phyloP scores from a whole-genome alignment of 2,888 invertebrate species.

The Tortricodes alternella region DNA sequence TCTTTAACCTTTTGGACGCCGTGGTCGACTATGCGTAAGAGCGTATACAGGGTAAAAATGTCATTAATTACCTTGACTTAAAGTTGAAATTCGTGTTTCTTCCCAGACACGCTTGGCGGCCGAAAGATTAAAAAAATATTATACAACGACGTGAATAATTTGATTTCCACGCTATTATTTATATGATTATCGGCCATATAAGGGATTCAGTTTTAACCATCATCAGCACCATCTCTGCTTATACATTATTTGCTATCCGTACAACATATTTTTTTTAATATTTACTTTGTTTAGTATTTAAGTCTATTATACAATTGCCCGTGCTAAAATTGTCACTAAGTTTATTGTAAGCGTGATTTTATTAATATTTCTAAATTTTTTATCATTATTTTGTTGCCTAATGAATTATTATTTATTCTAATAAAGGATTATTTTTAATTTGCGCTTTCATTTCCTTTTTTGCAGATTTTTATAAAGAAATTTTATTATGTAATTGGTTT shows the following conservation, averaged over 20 bases:
- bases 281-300: constrained; percentile 4
- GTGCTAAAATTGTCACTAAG: constrained; percentile 20
- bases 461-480: background rate
- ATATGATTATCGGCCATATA: no score
- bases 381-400: constrained; percentile 44
- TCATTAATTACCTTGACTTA: no score
- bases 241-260: background rate
- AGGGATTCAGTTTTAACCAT: no score
- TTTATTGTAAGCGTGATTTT: constrained; percentile 27
- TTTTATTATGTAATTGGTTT: background rate
- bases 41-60: no score
- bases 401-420: constrained; percentile 56
- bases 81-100: no score
- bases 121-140: no score
- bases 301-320: background rate
- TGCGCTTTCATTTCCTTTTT: constrained; percentile 36
- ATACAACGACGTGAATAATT: no score
- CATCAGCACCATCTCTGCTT: background rate
- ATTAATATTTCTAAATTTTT: constrained; percentile 38
- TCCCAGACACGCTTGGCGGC: no score
- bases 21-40: no score
- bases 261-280: background rate
- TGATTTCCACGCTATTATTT: no score
- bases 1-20: no score
- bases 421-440: constrained; percentile 55